A percentile compares a stretch with the other conserved stretches of the same genome.
Evolutionary conservation across 2,113 vertebrate species (phyloP).

Genomic region (Tonatia bakeri): DNA sequence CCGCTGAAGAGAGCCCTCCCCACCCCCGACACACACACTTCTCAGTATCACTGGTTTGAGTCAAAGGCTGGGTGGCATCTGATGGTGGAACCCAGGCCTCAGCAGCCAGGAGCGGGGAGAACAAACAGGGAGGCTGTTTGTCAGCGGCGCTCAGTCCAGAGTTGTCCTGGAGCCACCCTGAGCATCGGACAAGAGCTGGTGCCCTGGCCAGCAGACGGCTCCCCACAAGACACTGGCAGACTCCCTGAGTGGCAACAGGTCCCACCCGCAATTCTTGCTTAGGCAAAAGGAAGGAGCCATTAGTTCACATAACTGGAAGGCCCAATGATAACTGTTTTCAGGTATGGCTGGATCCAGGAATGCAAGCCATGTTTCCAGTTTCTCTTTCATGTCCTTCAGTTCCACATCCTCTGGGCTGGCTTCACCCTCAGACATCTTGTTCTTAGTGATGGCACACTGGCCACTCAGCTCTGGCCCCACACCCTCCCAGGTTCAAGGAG

Average conservation of each 20-base stretch:
- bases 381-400: neutral
- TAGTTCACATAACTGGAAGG: neutral
- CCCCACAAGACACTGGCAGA: accelerated
- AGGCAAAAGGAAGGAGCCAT: neutral
- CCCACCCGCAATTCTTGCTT: neutral
- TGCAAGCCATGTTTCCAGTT: neutral
- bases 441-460: neutral
- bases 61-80: neutral
- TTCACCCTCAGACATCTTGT: neutral
- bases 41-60: neutral
- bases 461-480: neutral
- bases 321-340: accelerated
- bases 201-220: neutral
- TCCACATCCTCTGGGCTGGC: neutral
- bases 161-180: neutral
- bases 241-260: neutral
- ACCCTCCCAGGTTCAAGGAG: neutral
- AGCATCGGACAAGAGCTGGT: neutral
- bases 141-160: neutral
- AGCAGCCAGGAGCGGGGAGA: neutral
- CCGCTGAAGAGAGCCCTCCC: neutral
- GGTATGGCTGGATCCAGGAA: neutral
- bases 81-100: neutral
- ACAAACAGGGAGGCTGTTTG: neutral
- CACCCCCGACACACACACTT: neutral